Evolutionary conservation across 1,140 invertebrate species (phyloP), one percentile per base, ranked within the genome.

Genomic region (Drosophila chauvacae): DNA sequence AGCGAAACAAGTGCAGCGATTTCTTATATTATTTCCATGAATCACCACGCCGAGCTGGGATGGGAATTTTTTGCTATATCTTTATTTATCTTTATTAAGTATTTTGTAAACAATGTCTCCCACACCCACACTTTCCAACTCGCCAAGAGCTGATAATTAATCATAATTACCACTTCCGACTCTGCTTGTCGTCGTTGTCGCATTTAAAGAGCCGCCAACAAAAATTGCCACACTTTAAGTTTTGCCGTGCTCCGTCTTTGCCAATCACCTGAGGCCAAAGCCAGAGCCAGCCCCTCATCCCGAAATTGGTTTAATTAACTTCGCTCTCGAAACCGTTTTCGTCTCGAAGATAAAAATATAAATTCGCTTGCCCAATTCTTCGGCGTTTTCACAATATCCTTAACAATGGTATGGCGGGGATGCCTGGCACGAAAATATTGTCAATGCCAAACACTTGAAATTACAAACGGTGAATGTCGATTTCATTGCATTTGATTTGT

Each of bases 361-460:
- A 50, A 71, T 81, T 61, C 44, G 26, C 65, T 90, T 88, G 69
- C 84, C 64, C 77, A 82, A 87, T 76, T 81, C 60, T 57, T 33
- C 45, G 65, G 58, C 23, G 66, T 80, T 87, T 85, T 64, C 84
- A 80, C 73, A 88, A 87, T 87, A 88, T 84, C 68, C 58, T 71
- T 50, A 84, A 88, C 84, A 87, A 88, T 74, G 53, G 53, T 10
- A 7, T 10, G 33, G 7, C 14, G 20, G 33, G 59, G 44, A 58
- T 57, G 23, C 48, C 33, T 41, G 44, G 44, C 65, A 44, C 51
- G 42, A 68, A 82, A 80, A 84, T 55, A 84, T 74, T 90, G 81
- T 88, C 84, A 88, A 88, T 88, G 85, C 81, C 84, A 88, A 80
- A 80, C 42, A 61, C 64, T 69, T 71, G 42, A 84, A 84, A 84